Percentiles rank a stretch among this genome's conserved stretches.
Conservation (phyloP, 2,113 vertebrate species). For the Furnarius figulus region DNA sequence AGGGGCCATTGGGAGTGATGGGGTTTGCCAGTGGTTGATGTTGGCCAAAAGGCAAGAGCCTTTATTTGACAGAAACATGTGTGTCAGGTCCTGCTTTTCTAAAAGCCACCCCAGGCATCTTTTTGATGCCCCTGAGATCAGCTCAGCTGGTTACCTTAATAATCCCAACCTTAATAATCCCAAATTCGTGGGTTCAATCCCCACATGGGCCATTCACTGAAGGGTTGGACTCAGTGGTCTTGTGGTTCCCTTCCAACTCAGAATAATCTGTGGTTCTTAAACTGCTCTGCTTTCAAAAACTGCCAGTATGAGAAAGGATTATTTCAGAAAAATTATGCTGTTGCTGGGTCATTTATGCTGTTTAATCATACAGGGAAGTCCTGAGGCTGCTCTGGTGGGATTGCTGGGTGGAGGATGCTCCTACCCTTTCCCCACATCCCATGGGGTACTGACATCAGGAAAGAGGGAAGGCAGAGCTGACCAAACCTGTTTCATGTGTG, state of each 20-base stretch:
- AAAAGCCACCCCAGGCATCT: not conserved
- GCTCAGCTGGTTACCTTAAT: not conserved
- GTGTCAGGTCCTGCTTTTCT: not conserved
- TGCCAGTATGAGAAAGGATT: not conserved
- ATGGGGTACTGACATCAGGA: accelerated
- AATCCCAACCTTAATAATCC: not conserved
- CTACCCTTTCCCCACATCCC: not conserved
- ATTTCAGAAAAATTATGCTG: accelerated
- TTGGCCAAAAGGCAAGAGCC: not conserved
- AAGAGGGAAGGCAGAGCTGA: not conserved
- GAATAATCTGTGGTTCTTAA: not conserved
- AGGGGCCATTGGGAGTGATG: not conserved
- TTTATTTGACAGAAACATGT: not conserved
- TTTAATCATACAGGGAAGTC: not conserved
- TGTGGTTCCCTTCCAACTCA: not conserved
- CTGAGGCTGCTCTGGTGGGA: not conserved
- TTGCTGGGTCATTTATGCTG: not conserved
- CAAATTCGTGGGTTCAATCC: not conserved
- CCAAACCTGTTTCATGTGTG: not conserved
- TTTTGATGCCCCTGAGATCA: not conserved
- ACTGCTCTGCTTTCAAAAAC: not conserved
- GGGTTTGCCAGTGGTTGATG: not conserved
- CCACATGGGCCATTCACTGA: not conserved
- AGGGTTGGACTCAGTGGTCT: not conserved
- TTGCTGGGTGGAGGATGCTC: not conserved